Evolutionary conservation across 2,113 vertebrate genomes (phyloP).

Genomic region (Perca flavescens): DNA sequence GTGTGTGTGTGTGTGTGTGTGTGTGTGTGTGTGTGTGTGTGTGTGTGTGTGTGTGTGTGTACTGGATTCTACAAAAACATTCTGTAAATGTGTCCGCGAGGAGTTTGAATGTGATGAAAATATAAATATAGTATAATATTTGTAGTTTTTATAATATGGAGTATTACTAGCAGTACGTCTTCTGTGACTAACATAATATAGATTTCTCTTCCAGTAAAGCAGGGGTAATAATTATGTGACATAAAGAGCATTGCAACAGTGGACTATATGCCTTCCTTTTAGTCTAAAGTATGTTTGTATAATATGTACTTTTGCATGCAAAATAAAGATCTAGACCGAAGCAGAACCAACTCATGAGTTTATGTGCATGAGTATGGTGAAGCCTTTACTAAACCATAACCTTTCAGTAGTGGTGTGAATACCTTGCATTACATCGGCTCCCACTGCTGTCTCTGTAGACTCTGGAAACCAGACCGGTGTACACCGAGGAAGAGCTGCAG

Average conservation of each 20-base stretch:
- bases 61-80: not conserved
- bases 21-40: too few relatives aligned
- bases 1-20: too few relatives aligned
- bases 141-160: not conserved
- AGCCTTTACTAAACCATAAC: too few relatives aligned
- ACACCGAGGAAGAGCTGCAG: slow-evolving; percentile 90
- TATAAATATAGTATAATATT: not conserved
- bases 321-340: not conserved
- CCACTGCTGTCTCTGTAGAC: slow-evolving; percentile 77
- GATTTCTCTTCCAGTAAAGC: not conserved
- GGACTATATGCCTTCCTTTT: not conserved
- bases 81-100: not conserved
- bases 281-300: not conserved
- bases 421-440: not conserved
- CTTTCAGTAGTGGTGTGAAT: not conserved
- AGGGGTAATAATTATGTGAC: not conserved
- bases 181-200: not conserved
- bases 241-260: not conserved
- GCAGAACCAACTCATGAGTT: not conserved
- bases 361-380: not conserved
- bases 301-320: not conserved
- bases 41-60: not conserved
- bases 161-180: not conserved
- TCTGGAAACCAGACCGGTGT: slow-evolving; percentile 86
- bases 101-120: not conserved